Conservation (phyloP, 2,888 invertebrate species). For the Hypolimnas misippus region DNA sequence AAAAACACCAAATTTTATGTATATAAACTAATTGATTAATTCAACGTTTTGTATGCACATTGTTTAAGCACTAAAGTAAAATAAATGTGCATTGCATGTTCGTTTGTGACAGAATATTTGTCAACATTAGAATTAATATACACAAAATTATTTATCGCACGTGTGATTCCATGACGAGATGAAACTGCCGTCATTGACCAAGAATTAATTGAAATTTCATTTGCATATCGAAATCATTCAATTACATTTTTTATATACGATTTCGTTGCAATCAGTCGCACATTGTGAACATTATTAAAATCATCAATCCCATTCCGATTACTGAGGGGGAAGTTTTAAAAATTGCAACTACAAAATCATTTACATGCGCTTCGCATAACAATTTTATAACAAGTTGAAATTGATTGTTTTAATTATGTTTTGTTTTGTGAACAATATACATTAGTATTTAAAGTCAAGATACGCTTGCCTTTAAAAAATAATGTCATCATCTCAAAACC, state of each 20-base stretch:
- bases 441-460: too few relatives aligned
- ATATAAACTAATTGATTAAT: not conserved
- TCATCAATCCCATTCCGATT: conserved; percentile 37
- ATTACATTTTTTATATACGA: conserved; percentile 42
- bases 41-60: not conserved
- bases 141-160: not conserved
- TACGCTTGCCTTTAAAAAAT: too few relatives aligned
- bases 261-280: conserved; percentile 42
- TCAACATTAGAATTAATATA: not conserved
- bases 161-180: conserved; percentile 19
- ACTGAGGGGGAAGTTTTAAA: conserved; percentile 33
- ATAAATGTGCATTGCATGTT: not conserved
- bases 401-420: conserved; percentile 4
- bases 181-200: conserved; percentile 31
- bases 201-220: conserved; percentile 43
- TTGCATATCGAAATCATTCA: conserved; percentile 44
- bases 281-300: conserved; percentile 43
- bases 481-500: too few relatives aligned
- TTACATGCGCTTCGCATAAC: conserved; percentile 22
- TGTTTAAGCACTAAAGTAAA: not conserved
- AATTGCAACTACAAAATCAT: conserved; percentile 31
- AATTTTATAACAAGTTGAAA: conserved; percentile 15
- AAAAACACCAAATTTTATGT: not conserved
- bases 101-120: not conserved
- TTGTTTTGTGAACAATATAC: not conserved